Conservation (phyloP, 2,888 invertebrate genomes). For the Yponomeuta sedellus region DNA sequence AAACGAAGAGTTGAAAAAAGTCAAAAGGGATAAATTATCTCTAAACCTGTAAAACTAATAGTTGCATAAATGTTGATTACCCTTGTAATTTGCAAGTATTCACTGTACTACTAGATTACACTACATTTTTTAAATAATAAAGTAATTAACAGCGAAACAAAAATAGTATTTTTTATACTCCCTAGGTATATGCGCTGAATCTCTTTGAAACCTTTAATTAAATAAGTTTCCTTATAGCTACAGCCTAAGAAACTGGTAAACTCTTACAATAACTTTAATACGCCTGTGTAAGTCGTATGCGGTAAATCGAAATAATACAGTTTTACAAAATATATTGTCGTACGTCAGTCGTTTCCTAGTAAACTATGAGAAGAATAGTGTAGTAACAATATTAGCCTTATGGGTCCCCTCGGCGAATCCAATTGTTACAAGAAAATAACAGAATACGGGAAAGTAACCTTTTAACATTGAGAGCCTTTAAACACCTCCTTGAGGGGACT, state of each 20-base stretch:
- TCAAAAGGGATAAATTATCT: neutral
- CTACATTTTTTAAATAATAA: neutral
- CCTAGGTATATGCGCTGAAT: neutral
- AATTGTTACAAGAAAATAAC: no score
- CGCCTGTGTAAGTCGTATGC: neutral
- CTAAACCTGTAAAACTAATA: neutral
- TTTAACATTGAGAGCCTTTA: no score
- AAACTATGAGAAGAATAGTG: conserved; percentile 33
- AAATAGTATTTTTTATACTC: neutral
- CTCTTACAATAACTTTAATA: neutral
- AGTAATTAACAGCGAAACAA: neutral
- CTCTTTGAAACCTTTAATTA: neutral
- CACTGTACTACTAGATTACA: no score
- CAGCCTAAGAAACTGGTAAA: neutral
- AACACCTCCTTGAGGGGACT: no score
- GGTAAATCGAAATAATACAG: neutral
- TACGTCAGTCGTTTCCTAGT: conserved; percentile 60
- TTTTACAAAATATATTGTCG: conserved; percentile 61
- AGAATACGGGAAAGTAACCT: no score
- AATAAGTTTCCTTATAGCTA: neutral
- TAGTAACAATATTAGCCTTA: neutral
- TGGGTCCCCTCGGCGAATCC: no score
- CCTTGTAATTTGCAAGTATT: neutral
- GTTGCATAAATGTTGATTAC: neutral
- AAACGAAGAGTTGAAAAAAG: neutral